Evolutionary conservation across 2,113 vertebrate genomes (phyloP).

Genomic region (Trogon surrucura): DNA sequence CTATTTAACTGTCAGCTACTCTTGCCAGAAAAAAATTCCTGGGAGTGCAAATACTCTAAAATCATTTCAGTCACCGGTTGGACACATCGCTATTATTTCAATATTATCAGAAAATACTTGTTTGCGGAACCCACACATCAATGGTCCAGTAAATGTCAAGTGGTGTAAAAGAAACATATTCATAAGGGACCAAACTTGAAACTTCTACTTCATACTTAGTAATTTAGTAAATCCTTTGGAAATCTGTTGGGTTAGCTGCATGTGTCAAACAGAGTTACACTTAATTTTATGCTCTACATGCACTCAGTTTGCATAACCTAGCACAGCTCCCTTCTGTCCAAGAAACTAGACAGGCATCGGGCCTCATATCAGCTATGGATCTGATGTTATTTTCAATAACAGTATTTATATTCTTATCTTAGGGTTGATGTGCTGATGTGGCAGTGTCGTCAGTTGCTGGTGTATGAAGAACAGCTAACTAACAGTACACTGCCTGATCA

Average conservation of each 20-base stretch:
- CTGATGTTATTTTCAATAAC: not conserved
- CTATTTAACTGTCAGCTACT: not conserved
- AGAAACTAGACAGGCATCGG: not conserved
- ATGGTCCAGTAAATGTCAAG: not conserved
- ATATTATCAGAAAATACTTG: not conserved
- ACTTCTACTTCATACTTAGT: not conserved
- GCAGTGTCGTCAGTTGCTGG: constrained; percentile 73
- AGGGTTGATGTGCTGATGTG: constrained; percentile 54
- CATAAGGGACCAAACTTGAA: not conserved
- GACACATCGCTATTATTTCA: not conserved
- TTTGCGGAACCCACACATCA: not conserved
- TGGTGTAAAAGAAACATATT: not conserved
- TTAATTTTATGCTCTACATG: not conserved
- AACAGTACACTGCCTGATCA: constrained; percentile 84
- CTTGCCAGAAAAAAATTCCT: not conserved
- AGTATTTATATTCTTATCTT: not conserved
- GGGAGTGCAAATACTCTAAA: not conserved
- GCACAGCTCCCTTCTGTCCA: not conserved
- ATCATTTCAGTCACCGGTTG: not conserved
- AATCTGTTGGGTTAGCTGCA: not conserved
- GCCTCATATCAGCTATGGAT: not conserved
- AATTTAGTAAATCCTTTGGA: not conserved
- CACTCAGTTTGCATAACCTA: not conserved
- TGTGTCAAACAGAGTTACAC: not conserved
- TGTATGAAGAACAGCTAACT: constrained; percentile 75